Evolutionary conservation across 2,888 invertebrate genomes (phyloP).

Genomic region (Drosophila lacicola): DNA sequence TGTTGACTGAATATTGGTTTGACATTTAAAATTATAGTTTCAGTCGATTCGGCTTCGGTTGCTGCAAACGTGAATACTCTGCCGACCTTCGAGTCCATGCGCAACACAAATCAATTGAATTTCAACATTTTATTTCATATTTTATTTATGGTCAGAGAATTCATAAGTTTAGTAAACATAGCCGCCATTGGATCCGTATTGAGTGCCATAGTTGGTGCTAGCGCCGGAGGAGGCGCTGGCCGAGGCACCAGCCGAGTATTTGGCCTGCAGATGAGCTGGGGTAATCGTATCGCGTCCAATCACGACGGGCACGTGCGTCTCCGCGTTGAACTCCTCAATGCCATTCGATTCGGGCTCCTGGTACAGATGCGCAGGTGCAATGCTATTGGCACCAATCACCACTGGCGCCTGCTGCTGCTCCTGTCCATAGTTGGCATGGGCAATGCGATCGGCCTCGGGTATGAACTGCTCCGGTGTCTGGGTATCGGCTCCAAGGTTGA

Average conservation of each 20-base stretch:
- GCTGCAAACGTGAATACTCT: not conserved
- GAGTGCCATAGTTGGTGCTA: constrained; percentile 65
- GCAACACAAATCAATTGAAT: not conserved
- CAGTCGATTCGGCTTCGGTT: not conserved
- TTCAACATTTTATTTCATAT: not conserved
- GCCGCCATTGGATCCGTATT: constrained; percentile 82
- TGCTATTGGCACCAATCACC: constrained; percentile 37
- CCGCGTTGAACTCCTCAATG: constrained; percentile 66
- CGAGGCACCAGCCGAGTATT: constrained; percentile 22
- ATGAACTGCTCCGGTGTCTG: constrained; percentile 57
- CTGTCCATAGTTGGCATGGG: constrained; percentile 35
- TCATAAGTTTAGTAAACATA: constrained; percentile 75
- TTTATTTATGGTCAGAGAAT: constrained; percentile 10
- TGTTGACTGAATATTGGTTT: constrained; percentile 9
- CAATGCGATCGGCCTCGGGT: constrained; percentile 40
- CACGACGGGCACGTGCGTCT: constrained; percentile 56
- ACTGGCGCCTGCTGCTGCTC: constrained; percentile 31
- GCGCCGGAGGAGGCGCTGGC: constrained; percentile 1
- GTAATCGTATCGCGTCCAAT: constrained; percentile 57
- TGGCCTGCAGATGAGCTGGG: constrained; percentile 36
- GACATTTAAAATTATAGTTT: constrained; percentile 16
- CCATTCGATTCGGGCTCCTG: constrained; percentile 65
- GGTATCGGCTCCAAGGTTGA: constrained; percentile 47
- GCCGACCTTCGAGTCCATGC: not conserved
- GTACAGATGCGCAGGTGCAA: constrained; percentile 49